Evolutionary conservation across 1,140 invertebrate species (phyloP), one percentile per base, ranked within the genome.

Genomic region (Eurosta solidaginis): DNA sequence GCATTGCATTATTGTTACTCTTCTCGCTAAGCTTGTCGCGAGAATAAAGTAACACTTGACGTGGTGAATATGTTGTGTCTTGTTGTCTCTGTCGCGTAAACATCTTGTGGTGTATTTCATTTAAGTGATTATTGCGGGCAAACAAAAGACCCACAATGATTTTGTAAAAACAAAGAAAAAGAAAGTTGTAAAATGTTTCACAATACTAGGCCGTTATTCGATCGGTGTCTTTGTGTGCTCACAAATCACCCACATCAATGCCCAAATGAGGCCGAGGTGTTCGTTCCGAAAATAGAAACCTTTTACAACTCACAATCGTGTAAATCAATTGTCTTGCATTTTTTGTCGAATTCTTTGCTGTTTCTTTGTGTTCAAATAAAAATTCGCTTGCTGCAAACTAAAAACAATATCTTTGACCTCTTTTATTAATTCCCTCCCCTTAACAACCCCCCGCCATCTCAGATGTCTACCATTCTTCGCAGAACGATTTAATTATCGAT

Each of bases 401-500:
- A 7, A 36, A 17, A 22, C 42, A 47, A n/a, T 22, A 17, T 40
- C 42, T 75, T 75, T 47, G 42, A 75, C 45, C 40, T 47, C 12
- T 40, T 40, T 68, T 33, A 20, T 44, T 40, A 20, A n/a, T n/a
- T n/a, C n/a, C n/a, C n/a, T n/a, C n/a, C n/a, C n/a, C n/a, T n/a
- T n/a, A n/a, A 2, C 42, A 14, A 17, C 25, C 40, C 29, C 20
- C 75, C 50, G 36, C 25, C n/a, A 49, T 36, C 45, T 45, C 45
- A 94, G 93, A 94, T 87, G 90, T 88, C 14, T 94, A 93, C 84
- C 91, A 92, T 83, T 88, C 90, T 79, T 89, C 90, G 33, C 92
- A 93, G 82, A 92, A 94, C 87, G 93, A 95, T 86, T 86, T 95
- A 63, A 89, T 92, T 44, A 86, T 96, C 78, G 94, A 96, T 85